Evolutionary conservation across 2,888 invertebrate genomes (phyloP), one percentile per base, ranked within the genome.

Genomic region (Dolomedes plantarius): DNA sequence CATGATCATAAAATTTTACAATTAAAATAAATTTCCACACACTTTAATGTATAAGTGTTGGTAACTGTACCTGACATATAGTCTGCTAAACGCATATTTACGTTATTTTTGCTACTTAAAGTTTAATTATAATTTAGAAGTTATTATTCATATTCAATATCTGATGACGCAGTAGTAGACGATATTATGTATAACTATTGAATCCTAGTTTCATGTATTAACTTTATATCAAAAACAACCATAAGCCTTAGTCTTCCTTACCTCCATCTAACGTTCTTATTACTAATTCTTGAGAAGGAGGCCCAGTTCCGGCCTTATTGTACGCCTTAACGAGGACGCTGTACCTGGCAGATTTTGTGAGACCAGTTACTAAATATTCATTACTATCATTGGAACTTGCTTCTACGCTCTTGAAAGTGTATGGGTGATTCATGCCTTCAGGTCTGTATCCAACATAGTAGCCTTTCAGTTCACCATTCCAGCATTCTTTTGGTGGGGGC

Each of bases 221-320:
- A n/a, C n/a, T n/a, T n/a, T n/a, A n/a, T n/a, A n/a, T n/a, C n/a
- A n/a, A n/a, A n/a, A n/a, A n/a, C n/a, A n/a, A n/a, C n/a, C n/a
- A n/a, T n/a, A 36, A 7, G 5, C 36, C 7, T 36, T 36, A 9
- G 7, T 9, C 36, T 9, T 7, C 5, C 36, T 85, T 31, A 86
- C 89, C 90, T 9, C 89, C 89, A 72, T 89, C 88, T 7, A 87
- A 71, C 9, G 89, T 89, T 41, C 88, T 86, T 11, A 88, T 88
- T 11, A 85, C 74, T 1, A 89, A 56, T 32, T 88, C 89, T 41
- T 89, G 89, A 1, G 89, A 89, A n/a, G 85, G 79, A 0, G 89
- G 89, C 31, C 89, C 89, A n/a, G 85, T 87, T 13, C 89, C 89
- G 0, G 88, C 89, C 36, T 83, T 85, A 65, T 89, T 89, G 73